Conservation (phyloP, 2,888 invertebrate genomes). For the Phrixothrix hirtus region DNA sequence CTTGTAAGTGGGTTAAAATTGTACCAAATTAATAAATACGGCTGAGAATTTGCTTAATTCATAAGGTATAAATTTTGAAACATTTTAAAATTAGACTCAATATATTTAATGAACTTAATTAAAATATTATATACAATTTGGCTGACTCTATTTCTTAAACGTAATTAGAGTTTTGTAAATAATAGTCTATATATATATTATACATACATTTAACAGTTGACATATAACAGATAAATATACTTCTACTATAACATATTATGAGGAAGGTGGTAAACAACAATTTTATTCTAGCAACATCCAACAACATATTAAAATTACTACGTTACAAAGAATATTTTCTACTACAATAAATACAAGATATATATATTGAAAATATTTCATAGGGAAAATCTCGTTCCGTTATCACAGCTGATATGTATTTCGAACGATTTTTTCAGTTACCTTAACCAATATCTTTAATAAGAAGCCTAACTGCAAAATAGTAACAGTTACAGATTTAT, state of each 20-base stretch:
- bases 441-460: too few species aligned
- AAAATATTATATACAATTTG: conserved; percentile 47
- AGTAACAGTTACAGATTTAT: too few species aligned
- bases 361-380: too few species aligned
- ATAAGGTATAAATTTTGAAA: conserved; percentile 41
- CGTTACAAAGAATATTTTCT: too few species aligned
- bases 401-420: not conserved
- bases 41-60: conserved; percentile 14
- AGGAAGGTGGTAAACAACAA: not conserved
- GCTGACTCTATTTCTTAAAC: conserved; percentile 38
- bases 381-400: too few species aligned
- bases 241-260: conserved; percentile 9
- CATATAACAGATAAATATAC: conserved; percentile 31
- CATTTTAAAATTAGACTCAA: conserved; percentile 28
- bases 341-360: too few species aligned
- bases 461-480: too few species aligned
- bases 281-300: not conserved
- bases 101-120: conserved; percentile 28
- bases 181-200: conserved; percentile 33
- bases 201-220: conserved; percentile 30
- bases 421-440: not conserved
- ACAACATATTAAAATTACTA: too few species aligned
- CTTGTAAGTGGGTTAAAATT: too few species aligned
- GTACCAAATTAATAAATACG: conserved; percentile 20
- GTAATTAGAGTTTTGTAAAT: conserved; percentile 23